A percentile compares a stretch with the other conserved stretches of the same genome.
These are phyloP conservation scores for Marcusenius ussheri DNA, from an alignment of 2,113 vertebrate genomes.

Conservation along the genomic window DNA sequence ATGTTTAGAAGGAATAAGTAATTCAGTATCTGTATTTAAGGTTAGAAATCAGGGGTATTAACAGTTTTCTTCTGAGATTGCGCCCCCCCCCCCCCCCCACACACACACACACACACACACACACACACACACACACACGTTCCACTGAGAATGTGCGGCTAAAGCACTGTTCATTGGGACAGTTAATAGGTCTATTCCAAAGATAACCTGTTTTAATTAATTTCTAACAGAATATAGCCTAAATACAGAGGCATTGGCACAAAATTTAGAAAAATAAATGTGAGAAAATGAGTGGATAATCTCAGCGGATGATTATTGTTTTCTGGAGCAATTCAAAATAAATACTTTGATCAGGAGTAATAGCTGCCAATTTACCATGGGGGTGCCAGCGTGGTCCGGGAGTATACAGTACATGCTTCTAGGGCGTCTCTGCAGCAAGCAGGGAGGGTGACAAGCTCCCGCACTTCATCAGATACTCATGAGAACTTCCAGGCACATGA, in stretches of 20 bases:
- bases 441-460: neutral
- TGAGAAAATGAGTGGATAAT: neutral
- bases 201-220: neutral
- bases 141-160: neutral
- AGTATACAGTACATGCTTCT: no score
- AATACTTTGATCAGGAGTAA: neutral
- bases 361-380: neutral
- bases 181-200: neutral
- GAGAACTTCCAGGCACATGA: neutral
- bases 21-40: neutral
- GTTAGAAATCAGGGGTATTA: neutral
- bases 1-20: neutral
- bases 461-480: neutral
- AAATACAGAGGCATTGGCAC: neutral
- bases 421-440: neutral
- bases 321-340: neutral
- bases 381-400: neutral
- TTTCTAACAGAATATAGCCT: neutral
- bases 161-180: neutral
- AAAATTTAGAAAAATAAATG: neutral
- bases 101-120: neutral
- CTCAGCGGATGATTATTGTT: neutral
- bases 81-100: no score
- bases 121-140: neutral
- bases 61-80: neutral